Percentiles rank a stretch among this genome's conserved stretches.
phyloP scores from a whole-genome alignment of 2,888 invertebrate species.

The Apamea monoglypha region DNA sequence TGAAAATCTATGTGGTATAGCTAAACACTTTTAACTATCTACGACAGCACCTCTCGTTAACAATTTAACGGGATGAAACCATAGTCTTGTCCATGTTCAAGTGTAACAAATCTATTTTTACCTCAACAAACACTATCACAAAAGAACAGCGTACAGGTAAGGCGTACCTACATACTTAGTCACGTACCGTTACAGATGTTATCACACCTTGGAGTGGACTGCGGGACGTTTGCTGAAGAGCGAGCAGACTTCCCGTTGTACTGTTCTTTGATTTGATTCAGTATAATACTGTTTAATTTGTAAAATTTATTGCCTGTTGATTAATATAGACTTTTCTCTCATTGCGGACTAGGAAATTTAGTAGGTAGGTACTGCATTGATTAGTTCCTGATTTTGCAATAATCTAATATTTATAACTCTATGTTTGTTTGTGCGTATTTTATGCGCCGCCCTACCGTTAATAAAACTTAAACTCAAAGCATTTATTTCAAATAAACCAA shows the following conservation, averaged over 20 bases:
- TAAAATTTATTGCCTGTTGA: neutral
- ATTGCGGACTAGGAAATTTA: neutral
- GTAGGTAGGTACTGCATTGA: neutral
- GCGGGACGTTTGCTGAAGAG: conserved; percentile 5
- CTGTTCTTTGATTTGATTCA: conserved; percentile 7
- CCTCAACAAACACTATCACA: conserved; percentile 18
- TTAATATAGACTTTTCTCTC: neutral
- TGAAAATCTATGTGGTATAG: too few relatives aligned
- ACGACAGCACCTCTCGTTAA: too few relatives aligned
- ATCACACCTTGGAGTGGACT: conserved; percentile 24
- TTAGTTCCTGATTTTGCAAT: neutral
- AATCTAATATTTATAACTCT: too few relatives aligned
- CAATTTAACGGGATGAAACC: neutral
- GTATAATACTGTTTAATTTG: neutral
- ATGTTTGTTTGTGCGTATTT: neutral
- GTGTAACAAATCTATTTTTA: conserved; percentile 4
- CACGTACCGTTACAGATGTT: conserved; percentile 35
- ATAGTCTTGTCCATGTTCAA: neutral
- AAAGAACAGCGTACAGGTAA: conserved; percentile 2
- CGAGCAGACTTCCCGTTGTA: conserved; percentile 9
- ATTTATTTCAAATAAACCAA: neutral
- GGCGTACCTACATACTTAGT: neutral
- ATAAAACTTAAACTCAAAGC: too few relatives aligned
- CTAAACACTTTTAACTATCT: too few relatives aligned
- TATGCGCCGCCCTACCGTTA: neutral